Conservation (phyloP, 2,888 invertebrate genomes). For the Colostygia pectinataria region DNA sequence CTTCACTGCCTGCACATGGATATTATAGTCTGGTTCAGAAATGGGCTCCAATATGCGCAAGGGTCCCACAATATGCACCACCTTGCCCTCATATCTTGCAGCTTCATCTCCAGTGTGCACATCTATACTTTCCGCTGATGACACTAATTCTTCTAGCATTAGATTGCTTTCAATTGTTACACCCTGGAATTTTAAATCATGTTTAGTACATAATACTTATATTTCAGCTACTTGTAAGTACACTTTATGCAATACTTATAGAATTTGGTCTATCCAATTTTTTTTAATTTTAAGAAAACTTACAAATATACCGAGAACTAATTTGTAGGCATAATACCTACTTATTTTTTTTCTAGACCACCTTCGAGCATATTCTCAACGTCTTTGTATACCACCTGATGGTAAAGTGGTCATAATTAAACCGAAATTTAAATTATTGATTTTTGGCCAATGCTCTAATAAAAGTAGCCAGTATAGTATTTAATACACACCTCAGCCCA, state of each 20-base stretch:
- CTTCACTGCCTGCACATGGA: slow-evolving; percentile 92
- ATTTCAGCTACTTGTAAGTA: too few relatives aligned
- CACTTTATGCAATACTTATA: too few relatives aligned
- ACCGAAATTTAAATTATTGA: too few relatives aligned
- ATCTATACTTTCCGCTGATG: slow-evolving; percentile 79
- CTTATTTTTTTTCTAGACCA: too few relatives aligned
- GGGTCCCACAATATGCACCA: slow-evolving; percentile 90
- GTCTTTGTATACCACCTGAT: too few relatives aligned
- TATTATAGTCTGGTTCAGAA: slow-evolving; percentile 93
- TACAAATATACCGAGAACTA: too few relatives aligned
- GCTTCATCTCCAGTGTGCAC: slow-evolving; percentile 88
- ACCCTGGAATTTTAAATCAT: slow-evolving; percentile 75
- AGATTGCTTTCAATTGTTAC: slow-evolving; percentile 90
- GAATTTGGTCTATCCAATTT: background rate
- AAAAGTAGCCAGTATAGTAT: background rate
- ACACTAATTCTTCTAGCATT: slow-evolving; percentile 89
- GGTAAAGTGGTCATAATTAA: too few relatives aligned
- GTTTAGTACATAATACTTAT: too few relatives aligned
- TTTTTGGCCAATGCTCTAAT: too few relatives aligned
- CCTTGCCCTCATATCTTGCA: slow-evolving; percentile 86
- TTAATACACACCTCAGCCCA: slow-evolving; percentile 90
- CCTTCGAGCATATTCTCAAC: too few relatives aligned
- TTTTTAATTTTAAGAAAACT: too few relatives aligned
- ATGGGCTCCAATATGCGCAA: slow-evolving; percentile 90
- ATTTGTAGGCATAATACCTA: too few relatives aligned